phyloP scores from a whole-genome alignment of 1,140 invertebrate species.

The Argopecten irradians region DNA sequence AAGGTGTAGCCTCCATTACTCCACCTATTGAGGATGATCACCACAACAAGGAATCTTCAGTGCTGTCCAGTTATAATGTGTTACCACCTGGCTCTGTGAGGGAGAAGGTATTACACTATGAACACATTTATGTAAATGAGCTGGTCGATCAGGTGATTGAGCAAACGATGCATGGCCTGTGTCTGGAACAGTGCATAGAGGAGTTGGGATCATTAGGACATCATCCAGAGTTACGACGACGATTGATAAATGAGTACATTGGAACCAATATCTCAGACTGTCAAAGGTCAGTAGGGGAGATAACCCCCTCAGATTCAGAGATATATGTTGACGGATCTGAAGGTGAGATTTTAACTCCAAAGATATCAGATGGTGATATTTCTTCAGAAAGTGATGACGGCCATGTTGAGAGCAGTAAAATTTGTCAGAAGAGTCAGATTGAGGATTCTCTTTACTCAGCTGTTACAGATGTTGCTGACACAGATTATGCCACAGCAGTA shows the following conservation, averaged over 20 bases:
- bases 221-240: background rate
- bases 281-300: background rate
- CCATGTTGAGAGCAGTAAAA: background rate
- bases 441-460: background rate
- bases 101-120: background rate
- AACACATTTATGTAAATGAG: background rate
- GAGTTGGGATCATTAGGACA: background rate
- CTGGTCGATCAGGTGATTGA: conserved; percentile 14
- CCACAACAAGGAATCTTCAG: background rate
- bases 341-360: background rate
- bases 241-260: background rate
- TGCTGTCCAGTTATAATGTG: background rate
- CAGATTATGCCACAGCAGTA: background rate
- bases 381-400: background rate
- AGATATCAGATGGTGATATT: background rate
- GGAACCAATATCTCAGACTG: background rate
- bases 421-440: background rate
- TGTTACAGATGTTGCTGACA: background rate
- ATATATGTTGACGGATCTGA: background rate
- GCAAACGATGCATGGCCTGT: background rate
- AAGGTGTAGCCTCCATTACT: background rate
- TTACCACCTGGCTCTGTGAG: background rate
- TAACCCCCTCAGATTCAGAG: background rate
- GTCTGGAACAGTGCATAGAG: background rate
- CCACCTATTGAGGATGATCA: background rate